These are phyloP conservation scores for Cyprinus carpio DNA, from an alignment of 2,113 vertebrate species.

Conservation along the genomic window DNA sequence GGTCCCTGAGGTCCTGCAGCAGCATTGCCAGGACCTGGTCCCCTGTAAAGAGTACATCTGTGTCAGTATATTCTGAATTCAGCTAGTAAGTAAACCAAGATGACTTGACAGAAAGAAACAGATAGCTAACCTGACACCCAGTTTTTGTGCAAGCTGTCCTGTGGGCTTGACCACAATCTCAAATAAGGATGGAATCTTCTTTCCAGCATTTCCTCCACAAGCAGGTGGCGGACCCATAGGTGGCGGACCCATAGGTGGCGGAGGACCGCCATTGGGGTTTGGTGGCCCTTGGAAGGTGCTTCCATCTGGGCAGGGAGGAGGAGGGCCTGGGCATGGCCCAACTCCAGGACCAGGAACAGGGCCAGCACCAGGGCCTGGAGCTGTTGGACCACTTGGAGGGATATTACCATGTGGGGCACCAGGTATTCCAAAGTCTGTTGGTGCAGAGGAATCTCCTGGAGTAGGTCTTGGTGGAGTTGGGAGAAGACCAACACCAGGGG, in stretches of 20 bases:
- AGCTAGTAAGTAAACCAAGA: neutral
- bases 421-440: constrained; percentile 69
- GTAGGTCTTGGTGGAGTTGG: constrained; percentile 81
- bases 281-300: constrained; percentile 74
- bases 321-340: constrained; percentile 64
- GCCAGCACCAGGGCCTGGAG: constrained; percentile 55
- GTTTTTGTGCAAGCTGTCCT: constrained; percentile 89
- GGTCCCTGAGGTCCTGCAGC: constrained; percentile 69
- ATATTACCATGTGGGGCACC: constrained; percentile 66
- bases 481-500: constrained; percentile 83
- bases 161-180: constrained; percentile 95
- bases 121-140: constrained; percentile 83
- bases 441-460: constrained; percentile 68
- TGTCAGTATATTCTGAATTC: neutral
- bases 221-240: constrained; percentile 77
- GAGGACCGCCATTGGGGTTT: constrained; percentile 71
- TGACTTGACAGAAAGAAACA: constrained; percentile 1
- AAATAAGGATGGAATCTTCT: constrained; percentile 93
- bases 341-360: constrained; percentile 59
- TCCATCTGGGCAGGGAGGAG: constrained; percentile 71
- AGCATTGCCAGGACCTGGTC: constrained; percentile 67
- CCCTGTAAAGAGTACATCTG: constrained; percentile 54
- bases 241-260: constrained; percentile 70
- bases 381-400: constrained; percentile 60
- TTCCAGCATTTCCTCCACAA: constrained; percentile 74